Percentiles rank a stretch among this genome's conserved stretches.
Conservation (phyloP, 23 tunicate genomes). For the Trididemnum clinides region DNA sequence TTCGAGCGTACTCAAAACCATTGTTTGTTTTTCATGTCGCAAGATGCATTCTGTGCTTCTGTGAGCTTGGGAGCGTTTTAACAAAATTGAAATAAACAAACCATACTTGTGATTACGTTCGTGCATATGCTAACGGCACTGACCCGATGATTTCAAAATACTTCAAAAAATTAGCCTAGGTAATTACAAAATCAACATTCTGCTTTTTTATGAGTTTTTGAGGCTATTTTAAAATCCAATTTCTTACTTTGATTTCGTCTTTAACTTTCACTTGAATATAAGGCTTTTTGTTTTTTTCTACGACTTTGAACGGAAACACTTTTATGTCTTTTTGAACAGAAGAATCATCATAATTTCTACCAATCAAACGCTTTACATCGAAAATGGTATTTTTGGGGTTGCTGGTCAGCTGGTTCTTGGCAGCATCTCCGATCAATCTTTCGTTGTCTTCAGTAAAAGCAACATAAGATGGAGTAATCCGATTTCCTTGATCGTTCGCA, state of each 20-base stretch:
- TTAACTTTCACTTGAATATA: conserved; percentile 43
- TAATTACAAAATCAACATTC: too few species aligned
- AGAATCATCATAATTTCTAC: conserved; percentile 45
- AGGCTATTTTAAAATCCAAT: too few species aligned
- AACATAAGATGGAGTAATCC: conserved; percentile 75
- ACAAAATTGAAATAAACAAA: too few species aligned
- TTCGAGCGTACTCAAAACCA: too few species aligned
- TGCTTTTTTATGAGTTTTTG: too few species aligned
- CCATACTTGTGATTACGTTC: too few species aligned
- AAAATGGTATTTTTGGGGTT: conserved; percentile 68
- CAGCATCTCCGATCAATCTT: conserved; percentile 68
- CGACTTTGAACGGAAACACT: conserved; percentile 54
- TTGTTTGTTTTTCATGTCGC: too few species aligned
- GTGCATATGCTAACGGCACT: too few species aligned
- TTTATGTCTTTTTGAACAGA: conserved; percentile 36
- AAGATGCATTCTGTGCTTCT: too few species aligned
- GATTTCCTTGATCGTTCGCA: conserved; percentile 64
- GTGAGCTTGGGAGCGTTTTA: too few species aligned
- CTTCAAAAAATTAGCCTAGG: too few species aligned
- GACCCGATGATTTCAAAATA: too few species aligned
- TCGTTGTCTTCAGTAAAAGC: conserved; percentile 68
- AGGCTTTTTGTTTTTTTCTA: conserved; percentile 47
- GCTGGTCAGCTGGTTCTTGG: conserved; percentile 68
- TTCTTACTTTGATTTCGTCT: conserved; percentile 16
- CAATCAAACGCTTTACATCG: conserved; percentile 66